phyloP scores from a whole-genome alignment of 1,140 invertebrate genomes.

The Lepidurus packardi region DNA sequence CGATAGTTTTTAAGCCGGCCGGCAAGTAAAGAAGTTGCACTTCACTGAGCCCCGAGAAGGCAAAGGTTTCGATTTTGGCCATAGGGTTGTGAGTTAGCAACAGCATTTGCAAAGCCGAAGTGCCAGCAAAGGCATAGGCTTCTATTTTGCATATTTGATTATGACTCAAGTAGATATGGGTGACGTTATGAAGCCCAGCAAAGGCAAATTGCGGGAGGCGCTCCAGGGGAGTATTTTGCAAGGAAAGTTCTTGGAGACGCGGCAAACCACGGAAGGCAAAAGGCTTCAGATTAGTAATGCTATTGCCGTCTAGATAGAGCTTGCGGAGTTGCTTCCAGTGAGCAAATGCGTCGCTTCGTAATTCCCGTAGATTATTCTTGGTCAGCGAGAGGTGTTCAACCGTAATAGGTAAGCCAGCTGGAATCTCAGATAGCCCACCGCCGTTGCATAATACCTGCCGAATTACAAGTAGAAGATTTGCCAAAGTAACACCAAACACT shows the following conservation, averaged over 20 bases:
- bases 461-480: neutral
- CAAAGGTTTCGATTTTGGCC: constrained; percentile 60
- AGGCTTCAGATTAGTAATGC: constrained; percentile 67
- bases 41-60: constrained; percentile 71
- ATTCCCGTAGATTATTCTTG: constrained; percentile 68
- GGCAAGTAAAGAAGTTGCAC: constrained; percentile 68
- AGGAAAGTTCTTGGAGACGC: constrained; percentile 65
- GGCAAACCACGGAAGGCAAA: constrained; percentile 74
- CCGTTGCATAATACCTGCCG: constrained; percentile 75
- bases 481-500: no score
- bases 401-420: constrained; percentile 57
- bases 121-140: constrained; percentile 72
- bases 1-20: constrained; percentile 46
- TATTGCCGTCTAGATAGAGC: constrained; percentile 70
- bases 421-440: constrained; percentile 67
- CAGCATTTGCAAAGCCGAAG: constrained; percentile 67
- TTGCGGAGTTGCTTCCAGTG: constrained; percentile 63
- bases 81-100: constrained; percentile 70
- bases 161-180: constrained; percentile 63
- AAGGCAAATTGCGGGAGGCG: constrained; percentile 71
- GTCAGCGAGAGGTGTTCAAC: constrained; percentile 74
- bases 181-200: constrained; percentile 65
- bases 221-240: constrained; percentile 69
- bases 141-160: constrained; percentile 72
- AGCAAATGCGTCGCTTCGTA: constrained; percentile 70